Percentiles rank a stretch among this genome's conserved stretches.
Conservation (phyloP, 2,888 invertebrate species). For the Galerucella calmariensis region DNA sequence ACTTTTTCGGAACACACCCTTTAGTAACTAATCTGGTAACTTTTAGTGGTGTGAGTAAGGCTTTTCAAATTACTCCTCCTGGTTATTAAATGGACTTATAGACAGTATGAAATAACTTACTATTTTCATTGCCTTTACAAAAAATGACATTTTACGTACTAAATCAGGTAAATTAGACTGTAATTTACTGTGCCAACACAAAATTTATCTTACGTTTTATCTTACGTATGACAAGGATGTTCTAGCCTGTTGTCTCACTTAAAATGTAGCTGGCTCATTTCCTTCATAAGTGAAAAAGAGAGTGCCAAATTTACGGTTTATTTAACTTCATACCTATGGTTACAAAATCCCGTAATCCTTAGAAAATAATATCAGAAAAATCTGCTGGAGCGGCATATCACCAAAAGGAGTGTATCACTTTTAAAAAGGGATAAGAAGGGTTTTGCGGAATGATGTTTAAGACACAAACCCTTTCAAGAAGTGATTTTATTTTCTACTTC, state of each 20-base stretch:
- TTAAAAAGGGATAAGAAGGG: conserved; percentile 47
- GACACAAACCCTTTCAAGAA: conserved; percentile 49
- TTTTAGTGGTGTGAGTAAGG: too few species aligned
- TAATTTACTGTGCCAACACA: too few species aligned
- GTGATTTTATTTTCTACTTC: conserved; percentile 43
- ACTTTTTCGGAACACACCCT: too few species aligned
- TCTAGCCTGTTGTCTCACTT: conserved; percentile 1
- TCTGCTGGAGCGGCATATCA: conserved; percentile 40
- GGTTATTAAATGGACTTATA: too few species aligned
- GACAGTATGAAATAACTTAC: too few species aligned
- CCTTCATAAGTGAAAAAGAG: conserved; percentile 26
- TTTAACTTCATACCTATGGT: conserved; percentile 39
- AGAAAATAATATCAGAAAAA: conserved; percentile 38
- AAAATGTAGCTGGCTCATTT: conserved; percentile 14
- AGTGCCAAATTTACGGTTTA: conserved; percentile 39
- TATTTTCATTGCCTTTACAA: too few species aligned
- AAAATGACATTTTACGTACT: too few species aligned
- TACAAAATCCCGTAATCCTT: conserved; percentile 42
- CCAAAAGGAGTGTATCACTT: conserved; percentile 43
- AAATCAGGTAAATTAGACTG: too few species aligned
- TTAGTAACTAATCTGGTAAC: too few species aligned
- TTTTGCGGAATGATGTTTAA: conserved; percentile 43
- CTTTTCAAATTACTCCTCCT: too few species aligned
- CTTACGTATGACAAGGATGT: not conserved
- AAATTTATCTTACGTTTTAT: too few species aligned